Conservation (phyloP, 2,797 vertebrate species). For the Urosaurus nigricauda region DNA sequence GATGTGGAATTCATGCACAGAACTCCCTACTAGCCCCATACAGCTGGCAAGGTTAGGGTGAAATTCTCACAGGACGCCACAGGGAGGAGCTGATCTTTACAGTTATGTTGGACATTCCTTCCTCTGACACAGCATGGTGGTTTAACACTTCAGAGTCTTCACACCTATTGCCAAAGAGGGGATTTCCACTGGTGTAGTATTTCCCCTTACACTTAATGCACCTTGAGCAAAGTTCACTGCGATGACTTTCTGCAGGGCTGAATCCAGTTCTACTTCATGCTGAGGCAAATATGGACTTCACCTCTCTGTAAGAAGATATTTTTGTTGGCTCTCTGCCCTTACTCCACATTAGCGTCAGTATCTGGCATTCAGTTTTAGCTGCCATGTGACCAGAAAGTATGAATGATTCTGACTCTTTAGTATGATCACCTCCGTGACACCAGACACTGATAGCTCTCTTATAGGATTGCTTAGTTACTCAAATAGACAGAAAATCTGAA, state of each 20-base stretch:
- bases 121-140: neutral
- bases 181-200: conserved; percentile 30
- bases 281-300: conserved; percentile 13
- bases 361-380: neutral
- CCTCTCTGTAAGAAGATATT: neutral
- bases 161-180: conserved; percentile 12
- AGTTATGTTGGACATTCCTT: conserved; percentile 9
- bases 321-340: neutral
- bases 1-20: neutral
- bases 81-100: neutral
- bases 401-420: neutral
- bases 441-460: neutral
- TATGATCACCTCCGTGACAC: neutral
- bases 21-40: neutral
- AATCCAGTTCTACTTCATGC: neutral
- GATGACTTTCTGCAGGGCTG: neutral
- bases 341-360: neutral
- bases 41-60: neutral
- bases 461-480: neutral
- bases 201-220: conserved; percentile 12
- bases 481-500: neutral
- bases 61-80: neutral
- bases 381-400: neutral
- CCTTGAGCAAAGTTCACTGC: conserved; percentile 32
- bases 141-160: conserved; percentile 17